Evolutionary conservation across 2,888 invertebrate species (phyloP).

Genomic region (Microctonus aethiopoides): DNA sequence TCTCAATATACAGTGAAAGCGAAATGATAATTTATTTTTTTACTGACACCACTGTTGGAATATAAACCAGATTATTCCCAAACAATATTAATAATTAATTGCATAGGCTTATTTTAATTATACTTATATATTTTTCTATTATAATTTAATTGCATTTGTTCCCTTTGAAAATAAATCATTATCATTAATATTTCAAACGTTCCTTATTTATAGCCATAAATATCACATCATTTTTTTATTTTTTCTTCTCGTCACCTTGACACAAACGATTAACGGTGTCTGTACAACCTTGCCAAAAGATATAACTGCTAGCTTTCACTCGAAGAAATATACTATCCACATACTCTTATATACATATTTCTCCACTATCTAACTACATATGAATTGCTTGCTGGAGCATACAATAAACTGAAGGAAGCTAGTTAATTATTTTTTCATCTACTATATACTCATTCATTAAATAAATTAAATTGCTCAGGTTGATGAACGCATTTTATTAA

Average conservation of each 20-base stretch:
- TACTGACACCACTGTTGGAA: no score
- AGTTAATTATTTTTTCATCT: no score
- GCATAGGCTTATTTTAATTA: no score
- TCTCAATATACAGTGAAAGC: background rate
- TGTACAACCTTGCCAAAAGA: background rate
- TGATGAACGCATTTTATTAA: background rate
- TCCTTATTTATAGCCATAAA: no score
- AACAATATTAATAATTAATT: no score
- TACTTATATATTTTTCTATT: no score
- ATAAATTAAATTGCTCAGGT: background rate
- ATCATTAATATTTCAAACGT: no score
- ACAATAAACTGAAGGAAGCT: background rate
- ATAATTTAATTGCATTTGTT: no score
- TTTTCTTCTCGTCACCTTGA: background rate
- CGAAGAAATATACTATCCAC: background rate
- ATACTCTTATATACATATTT: background rate
- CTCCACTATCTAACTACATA: background rate
- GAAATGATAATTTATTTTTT: background rate
- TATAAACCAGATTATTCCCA: no score
- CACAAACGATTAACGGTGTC: background rate
- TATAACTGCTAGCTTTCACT: background rate
- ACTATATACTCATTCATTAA: no score
- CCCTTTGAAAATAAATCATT: no score
- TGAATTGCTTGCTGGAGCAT: background rate
- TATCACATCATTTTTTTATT: background rate